Evolutionary conservation across 2,888 invertebrate species (phyloP).

Genomic region (Epistrophe eligans): DNA sequence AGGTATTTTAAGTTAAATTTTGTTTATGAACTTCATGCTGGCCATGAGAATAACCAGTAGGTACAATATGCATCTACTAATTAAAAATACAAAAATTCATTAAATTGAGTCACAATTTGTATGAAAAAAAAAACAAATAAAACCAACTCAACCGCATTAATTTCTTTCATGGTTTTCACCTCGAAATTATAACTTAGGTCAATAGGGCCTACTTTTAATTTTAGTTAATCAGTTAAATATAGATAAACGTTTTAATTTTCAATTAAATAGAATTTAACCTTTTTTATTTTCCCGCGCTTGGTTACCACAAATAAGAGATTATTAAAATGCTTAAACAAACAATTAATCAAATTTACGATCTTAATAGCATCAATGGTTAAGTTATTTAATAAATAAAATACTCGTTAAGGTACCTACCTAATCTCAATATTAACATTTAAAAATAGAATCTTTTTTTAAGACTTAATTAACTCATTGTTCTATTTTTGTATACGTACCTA

Average conservation of each 20-base stretch:
- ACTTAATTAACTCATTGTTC: constrained; percentile 12
- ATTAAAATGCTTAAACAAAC: constrained; percentile 8
- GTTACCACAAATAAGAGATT: neutral
- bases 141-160: neutral
- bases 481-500: neutral
- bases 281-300: neutral
- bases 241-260: neutral
- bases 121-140: neutral
- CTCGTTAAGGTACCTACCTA: neutral
- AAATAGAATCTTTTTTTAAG: neutral
- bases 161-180: constrained; percentile 21
- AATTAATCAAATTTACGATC: neutral
- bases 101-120: neutral
- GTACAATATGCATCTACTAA: neutral
- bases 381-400: neutral
- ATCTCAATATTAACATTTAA: neutral
- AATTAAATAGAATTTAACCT: neutral
- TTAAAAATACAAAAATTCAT: neutral
- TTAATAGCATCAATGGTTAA: neutral
- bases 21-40: neutral
- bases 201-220: constrained; percentile 21
- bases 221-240: neutral
- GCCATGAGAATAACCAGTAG: neutral
- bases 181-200: constrained; percentile 18
- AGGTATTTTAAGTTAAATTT: too few species aligned